Percentiles rank a stretch among this genome's conserved stretches.
Evolutionary conservation across 2,888 invertebrate genomes (phyloP).

Genomic region (Tetranychus piercei): DNA sequence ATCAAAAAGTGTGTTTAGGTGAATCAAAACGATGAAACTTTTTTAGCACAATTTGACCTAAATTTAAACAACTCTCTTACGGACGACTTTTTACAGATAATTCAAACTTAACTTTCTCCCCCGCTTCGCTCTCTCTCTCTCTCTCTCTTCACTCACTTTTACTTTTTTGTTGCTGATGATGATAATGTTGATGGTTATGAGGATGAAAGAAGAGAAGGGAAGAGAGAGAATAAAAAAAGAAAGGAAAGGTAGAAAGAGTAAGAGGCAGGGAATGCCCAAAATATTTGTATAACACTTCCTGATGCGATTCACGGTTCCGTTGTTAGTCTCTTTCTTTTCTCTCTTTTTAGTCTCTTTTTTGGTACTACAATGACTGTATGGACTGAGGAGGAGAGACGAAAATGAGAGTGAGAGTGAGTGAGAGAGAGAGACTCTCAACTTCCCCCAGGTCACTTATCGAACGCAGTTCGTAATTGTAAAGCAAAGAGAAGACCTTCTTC

Average conservation of each 20-base stretch:
- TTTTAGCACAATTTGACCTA: slow-evolving; percentile 1
- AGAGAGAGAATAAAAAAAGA: not conserved
- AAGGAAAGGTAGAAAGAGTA: not conserved
- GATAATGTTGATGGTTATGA: not conserved
- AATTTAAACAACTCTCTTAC: not conserved
- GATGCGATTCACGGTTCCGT: not conserved
- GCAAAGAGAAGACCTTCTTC: not conserved
- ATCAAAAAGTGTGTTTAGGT: slow-evolving; percentile 1
- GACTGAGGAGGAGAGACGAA: not conserved
- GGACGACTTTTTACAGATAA: not conserved
- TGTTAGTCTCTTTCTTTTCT: not conserved
- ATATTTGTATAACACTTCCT: slow-evolving; percentile 1
- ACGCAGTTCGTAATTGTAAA: not conserved
- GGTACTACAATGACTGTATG: not conserved
- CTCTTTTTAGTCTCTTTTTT: not conserved
- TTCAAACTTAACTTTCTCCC: not conserved
- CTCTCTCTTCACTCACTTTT: not conserved
- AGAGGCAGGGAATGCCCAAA: slow-evolving; percentile 11
- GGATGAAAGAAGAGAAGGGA: not conserved
- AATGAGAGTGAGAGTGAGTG: slow-evolving; percentile 1
- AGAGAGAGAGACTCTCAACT: slow-evolving; percentile 8
- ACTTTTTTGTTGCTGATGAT: not conserved
- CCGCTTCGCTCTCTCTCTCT: not conserved
- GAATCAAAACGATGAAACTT: not conserved
- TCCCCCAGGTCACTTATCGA: slow-evolving; percentile 1